These are phyloP conservation scores for Anas capensis DNA, from an alignment of 2,797 vertebrate genomes.

Conservation along the genomic window DNA sequence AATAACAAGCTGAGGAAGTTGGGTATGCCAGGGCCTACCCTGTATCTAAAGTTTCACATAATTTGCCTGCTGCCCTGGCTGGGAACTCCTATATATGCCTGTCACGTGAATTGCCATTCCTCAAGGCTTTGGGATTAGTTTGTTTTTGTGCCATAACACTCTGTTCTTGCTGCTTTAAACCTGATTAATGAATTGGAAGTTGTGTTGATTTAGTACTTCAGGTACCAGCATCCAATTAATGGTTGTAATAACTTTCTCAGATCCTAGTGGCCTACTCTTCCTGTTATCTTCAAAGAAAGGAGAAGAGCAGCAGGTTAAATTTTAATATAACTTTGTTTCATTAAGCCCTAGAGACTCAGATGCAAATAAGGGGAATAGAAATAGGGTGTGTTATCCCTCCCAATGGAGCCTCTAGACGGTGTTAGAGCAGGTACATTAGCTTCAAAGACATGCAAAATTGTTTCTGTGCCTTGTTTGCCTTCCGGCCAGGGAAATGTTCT, in stretches of 20 bases:
- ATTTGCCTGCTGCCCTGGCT: conserved; percentile 23
- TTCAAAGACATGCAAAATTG: background rate
- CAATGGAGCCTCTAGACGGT: background rate
- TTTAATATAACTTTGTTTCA: background rate
- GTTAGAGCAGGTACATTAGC: background rate
- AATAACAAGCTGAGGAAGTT: background rate
- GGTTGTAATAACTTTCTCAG: background rate
- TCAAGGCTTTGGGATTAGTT: conserved; percentile 52
- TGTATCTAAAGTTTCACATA: conserved; percentile 23
- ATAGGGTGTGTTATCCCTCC: background rate
- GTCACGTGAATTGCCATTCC: conserved; percentile 27
- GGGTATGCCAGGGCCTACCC: background rate
- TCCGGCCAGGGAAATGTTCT: background rate
- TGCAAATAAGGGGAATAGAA: background rate
- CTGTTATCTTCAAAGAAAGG: background rate
- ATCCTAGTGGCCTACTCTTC: background rate
- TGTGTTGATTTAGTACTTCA: conserved; percentile 42
- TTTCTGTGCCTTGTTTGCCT: conserved; percentile 1
- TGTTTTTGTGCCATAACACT: conserved; percentile 27
- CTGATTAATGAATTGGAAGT: conserved; percentile 42
- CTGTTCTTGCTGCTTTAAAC: conserved; percentile 57
- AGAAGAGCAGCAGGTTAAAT: background rate
- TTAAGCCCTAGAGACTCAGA: background rate
- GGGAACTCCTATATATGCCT: background rate
- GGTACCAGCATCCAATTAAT: conserved; percentile 39